These are phyloP conservation scores for Hydrozoanthus gracilis DNA, from an alignment of 92 coral and sea anemone species.

Conservation along the genomic window DNA sequence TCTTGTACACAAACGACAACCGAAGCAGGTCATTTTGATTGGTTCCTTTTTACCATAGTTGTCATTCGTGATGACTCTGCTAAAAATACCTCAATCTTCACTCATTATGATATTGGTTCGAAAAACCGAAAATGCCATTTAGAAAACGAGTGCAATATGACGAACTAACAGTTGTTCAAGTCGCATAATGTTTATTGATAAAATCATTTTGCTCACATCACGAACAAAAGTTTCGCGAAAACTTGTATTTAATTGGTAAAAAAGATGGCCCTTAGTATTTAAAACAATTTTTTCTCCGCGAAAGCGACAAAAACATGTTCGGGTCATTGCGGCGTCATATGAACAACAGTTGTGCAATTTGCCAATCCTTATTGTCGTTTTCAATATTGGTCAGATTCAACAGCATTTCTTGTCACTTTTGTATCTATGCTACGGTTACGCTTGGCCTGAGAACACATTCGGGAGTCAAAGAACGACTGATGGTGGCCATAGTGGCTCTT, in stretches of 20 bases:
- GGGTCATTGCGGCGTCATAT: not conserved
- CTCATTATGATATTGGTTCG: conserved; percentile 49
- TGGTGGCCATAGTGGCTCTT: not conserved
- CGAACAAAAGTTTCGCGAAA: not conserved
- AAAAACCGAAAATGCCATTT: conserved; percentile 31
- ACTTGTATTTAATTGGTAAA: not conserved
- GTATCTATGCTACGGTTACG: conserved; percentile 48
- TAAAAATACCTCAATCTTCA: conserved; percentile 33
- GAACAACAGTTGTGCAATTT: conserved; percentile 19
- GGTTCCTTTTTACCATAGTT: conserved; percentile 7
- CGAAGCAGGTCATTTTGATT: not conserved
- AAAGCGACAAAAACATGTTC: conserved; percentile 1
- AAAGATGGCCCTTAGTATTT: not conserved
- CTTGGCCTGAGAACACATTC: not conserved
- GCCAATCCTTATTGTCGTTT: not conserved
- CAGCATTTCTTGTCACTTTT: conserved; percentile 17
- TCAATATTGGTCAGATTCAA: conserved; percentile 44
- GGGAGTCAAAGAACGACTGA: not conserved
- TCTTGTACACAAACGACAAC: not conserved
- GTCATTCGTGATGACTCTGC: conserved; percentile 42
- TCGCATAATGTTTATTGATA: conserved; percentile 5
- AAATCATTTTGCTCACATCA: not conserved
- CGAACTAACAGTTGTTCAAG: conserved; percentile 8
- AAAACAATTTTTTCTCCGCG: not conserved
- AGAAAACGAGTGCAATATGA: conserved; percentile 43